Evolutionary conservation across 2,797 vertebrate species (phyloP), one percentile per base, ranked within the genome.

Genomic region (Synaphobranchus kaupii): DNA sequence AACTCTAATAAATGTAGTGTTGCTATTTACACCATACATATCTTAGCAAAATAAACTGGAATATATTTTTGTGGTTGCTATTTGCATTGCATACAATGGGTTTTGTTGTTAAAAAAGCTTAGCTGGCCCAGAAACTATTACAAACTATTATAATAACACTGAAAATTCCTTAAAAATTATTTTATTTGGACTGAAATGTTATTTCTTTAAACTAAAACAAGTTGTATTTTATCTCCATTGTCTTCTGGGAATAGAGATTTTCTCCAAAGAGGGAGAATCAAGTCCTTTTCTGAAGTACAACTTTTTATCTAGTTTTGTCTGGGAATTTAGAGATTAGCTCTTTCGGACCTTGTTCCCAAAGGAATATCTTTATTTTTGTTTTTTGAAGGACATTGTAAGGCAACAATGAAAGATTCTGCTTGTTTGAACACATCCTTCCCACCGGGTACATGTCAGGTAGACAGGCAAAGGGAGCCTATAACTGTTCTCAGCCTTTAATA

Each of bases 281-380:
- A n/a, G 71, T n/a, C 60, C 48, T 25, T 4, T 28, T 44, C 31
- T 73, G 60, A 90, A 90, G 86, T 39, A 84, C 84, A 89, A 87
- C 85, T 88, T 89, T 90, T 92, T 66, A n/a, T 66, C 60, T 93
- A 90, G 92, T 83, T 94, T 95, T 94, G 92, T 93, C 90, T 90
- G 90, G 91, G 91, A 93, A 94, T 94, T 92, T 91, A 89, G 84
- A 93, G 91, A 94, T 94, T 93, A 92, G 91, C 90, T 90, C 87
- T 92, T 90, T 93, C 89, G 89, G 91, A 91, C 91, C 90, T 90
- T 85, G 86, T 87, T 91, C 92, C 90, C 90, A 92, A 91, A 89
- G 91, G 88, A 68, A 87, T 92, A 92, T 94, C 91, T 89, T 88
- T 90, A 90, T 94, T 92, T 93, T 90, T 93, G 92, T 94, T 94